phyloP scores from a whole-genome alignment of 2,113 vertebrate genomes.

The Polypterus bichir region DNA sequence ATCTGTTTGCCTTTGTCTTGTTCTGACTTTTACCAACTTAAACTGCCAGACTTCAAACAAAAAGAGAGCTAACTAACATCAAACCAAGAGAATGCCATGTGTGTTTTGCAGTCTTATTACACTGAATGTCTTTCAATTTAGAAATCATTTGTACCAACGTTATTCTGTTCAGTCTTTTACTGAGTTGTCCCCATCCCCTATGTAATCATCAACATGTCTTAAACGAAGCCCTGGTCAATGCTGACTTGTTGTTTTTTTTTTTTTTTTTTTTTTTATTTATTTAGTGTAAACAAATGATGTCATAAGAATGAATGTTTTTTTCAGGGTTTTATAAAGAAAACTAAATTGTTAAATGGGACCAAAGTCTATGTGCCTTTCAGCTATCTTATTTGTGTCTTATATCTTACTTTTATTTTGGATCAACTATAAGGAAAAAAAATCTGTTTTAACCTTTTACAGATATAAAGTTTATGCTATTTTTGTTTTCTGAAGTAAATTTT shows the following conservation, averaged over 20 bases:
- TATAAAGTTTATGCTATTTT: too few relatives aligned
- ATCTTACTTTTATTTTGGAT: conserved; percentile 33
- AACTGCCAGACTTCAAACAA: conserved; percentile 37
- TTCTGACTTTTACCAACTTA: conserved; percentile 31
- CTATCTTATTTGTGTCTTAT: conserved; percentile 37
- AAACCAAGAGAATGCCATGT: not conserved
- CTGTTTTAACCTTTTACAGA: too few relatives aligned
- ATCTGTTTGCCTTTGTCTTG: conserved; percentile 33
- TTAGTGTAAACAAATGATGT: not conserved
- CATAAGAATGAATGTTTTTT: conserved; percentile 20
- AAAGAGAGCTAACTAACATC: not conserved
- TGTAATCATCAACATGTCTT: conserved; percentile 23
- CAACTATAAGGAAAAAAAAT: conserved; percentile 20
- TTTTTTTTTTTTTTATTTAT: not conserved
- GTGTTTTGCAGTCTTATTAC: too few relatives aligned
- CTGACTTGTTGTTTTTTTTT: conserved; percentile 2
- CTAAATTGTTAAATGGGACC: conserved; percentile 51
- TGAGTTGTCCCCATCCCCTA: too few relatives aligned
- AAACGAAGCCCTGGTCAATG: conserved; percentile 32
- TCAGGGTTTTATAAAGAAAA: conserved; percentile 33
- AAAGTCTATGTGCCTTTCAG: conserved; percentile 74
- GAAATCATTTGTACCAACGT: too few relatives aligned
- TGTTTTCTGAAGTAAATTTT: too few relatives aligned
- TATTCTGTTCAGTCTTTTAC: too few relatives aligned
- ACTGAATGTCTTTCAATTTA: too few relatives aligned